Evolutionary conservation across 2,113 vertebrate genomes (phyloP).

Genomic region (Elaphurus davidianus): DNA sequence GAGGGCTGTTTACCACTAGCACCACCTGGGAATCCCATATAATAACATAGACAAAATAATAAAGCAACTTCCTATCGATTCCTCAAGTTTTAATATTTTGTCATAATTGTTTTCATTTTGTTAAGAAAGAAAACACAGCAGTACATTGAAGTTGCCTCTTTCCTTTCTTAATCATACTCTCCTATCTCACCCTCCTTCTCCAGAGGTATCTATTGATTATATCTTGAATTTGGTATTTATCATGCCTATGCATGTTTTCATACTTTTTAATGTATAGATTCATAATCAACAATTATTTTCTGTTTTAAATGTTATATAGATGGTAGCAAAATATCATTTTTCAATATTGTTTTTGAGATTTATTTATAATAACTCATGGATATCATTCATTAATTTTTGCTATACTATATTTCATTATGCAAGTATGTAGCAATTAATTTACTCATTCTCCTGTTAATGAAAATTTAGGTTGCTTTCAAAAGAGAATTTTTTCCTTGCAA

Average conservation of each 20-base stretch:
- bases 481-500: background rate
- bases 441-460: background rate
- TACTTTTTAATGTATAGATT: background rate
- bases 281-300: background rate
- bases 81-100: background rate
- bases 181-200: background rate
- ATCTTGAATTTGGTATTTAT: background rate
- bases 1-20: background rate
- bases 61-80: background rate
- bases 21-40: background rate
- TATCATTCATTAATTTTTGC: background rate
- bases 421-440: background rate
- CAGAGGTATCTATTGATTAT: background rate
- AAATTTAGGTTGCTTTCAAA: background rate
- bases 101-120: background rate
- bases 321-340: background rate
- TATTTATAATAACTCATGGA: background rate
- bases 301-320: background rate
- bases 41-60: background rate
- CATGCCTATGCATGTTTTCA: background rate
- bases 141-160: background rate
- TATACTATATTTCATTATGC: background rate
- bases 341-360: background rate
- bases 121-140: background rate
- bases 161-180: background rate